Evolutionary conservation across 1,140 invertebrate species (phyloP), one percentile per base, ranked within the genome.

Genomic region (Neodiprion pinetum): DNA sequence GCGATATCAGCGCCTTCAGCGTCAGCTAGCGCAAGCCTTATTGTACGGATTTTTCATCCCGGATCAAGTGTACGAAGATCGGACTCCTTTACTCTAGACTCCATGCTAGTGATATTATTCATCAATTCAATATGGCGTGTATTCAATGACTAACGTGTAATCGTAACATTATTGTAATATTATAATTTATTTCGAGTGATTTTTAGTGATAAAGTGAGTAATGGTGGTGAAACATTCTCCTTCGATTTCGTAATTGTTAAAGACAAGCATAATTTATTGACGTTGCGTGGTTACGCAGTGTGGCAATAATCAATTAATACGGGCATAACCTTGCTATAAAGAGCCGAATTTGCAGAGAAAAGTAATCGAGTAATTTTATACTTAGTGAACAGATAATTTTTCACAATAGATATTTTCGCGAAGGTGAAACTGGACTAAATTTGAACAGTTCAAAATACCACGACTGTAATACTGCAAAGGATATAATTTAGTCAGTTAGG

Each of bases 131-230:
- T 14, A 69, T 69, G 67, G 67, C 17, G 67, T 69, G 67, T 14
- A 69, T 69, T 69, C 21, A 21, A 69, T 69, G 67, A 69, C 67
- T 69, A 12, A 69, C 67, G 67, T 69, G 21, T 69, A 14, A 23
- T 69, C 21, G 40, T 23, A 69, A 21, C 4, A 14, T 69, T 69
- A 69, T 69, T 69, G 67, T 69, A 8, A 23, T 10, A 69, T 69
- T 21, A 69, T 69, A 11, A 11, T 47, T 69, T 47, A 21, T 7
- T 21, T 12, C 21, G 7, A 69, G 8, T 12, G 40, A 12, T 69
- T 11, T 11, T 14, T 14, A 21, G 8, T 47, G 21, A 69, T 47
- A 11, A 69, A 17, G 14, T 14, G 10, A 69, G 40, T 11, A 11
- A 14, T 11, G 8, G 14, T 21, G 7, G 10, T 21, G 67, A 69